Conservation (phyloP, 2,113 vertebrate species). For the Chionomys nivalis region DNA sequence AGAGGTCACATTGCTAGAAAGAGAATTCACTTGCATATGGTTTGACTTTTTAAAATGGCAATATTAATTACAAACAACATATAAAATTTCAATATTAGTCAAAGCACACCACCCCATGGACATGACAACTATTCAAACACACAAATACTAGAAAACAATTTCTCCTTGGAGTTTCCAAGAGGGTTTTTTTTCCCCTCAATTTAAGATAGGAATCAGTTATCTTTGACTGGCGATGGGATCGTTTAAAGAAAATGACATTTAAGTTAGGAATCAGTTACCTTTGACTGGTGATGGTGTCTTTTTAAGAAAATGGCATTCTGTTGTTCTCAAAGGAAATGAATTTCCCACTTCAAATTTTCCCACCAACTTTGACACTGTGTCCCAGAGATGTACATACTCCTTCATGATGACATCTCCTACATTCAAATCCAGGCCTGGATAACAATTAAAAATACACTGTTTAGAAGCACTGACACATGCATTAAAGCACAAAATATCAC, state of each 20-base stretch:
- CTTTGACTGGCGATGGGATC: constrained; percentile 58
- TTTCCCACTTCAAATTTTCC: constrained; percentile 63
- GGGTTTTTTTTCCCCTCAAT: neutral
- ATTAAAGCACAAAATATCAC: neutral
- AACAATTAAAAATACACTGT: neutral
- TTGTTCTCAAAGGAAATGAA: constrained; percentile 77
- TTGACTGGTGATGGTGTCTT: constrained; percentile 50
- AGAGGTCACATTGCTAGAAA: neutral
- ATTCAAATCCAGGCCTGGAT: constrained; percentile 60
- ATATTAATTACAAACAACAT: neutral
- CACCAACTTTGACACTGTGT: constrained; percentile 69
- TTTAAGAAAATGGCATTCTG: constrained; percentile 70
- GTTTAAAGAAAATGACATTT: constrained; percentile 70
- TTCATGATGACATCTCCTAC: constrained; percentile 72
- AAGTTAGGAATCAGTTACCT: constrained; percentile 62
- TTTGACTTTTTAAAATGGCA: neutral
- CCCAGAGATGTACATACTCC: constrained; percentile 79
- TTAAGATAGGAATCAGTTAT: constrained; percentile 56
- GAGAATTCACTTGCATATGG: neutral
- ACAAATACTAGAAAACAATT: neutral
- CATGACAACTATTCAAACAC: constrained; percentile 3
- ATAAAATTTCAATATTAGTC: neutral
- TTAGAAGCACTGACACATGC: neutral
- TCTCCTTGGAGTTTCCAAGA: neutral
- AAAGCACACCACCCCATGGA: neutral